Evolutionary conservation across 2,797 vertebrate species (phyloP).

Genomic region (Rhinogobio ventralis): DNA sequence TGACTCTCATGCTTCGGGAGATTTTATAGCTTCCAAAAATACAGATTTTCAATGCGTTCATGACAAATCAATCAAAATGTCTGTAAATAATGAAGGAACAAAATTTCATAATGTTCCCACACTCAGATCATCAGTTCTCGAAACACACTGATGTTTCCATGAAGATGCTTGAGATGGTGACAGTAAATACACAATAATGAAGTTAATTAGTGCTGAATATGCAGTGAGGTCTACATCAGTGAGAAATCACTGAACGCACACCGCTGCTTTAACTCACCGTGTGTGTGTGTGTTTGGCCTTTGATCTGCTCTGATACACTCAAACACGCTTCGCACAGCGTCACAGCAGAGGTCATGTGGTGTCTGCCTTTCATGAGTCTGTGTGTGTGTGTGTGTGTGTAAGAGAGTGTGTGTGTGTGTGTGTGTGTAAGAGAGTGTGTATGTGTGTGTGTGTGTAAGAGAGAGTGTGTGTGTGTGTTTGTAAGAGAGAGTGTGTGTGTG

Average conservation of each 20-base stretch:
- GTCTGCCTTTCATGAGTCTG: slow-evolving; percentile 3
- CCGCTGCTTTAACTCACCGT: background rate
- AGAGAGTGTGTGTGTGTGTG: background rate
- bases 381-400: background rate
- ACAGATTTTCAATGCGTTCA: background rate
- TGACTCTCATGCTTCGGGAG: background rate
- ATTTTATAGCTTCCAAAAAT: background rate
- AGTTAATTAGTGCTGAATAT: slow-evolving; percentile 6
- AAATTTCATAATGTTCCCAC: background rate
- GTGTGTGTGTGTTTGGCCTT: slow-evolving; percentile 16
- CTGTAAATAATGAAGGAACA: background rate
- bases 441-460: background rate
- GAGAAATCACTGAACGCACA: background rate
- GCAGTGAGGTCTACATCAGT: slow-evolving; percentile 1
- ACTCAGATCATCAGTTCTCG: background rate
- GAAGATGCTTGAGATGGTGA: background rate
- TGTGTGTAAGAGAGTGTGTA: background rate
- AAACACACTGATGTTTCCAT: background rate
- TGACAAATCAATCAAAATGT: background rate
- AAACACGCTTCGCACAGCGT: slow-evolving; percentile 47
- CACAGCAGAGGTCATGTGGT: slow-evolving; percentile 50
- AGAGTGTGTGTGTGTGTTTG: background rate
- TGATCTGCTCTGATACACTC: slow-evolving; percentile 32
- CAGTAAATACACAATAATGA: background rate
- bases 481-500: background rate